Evolutionary conservation across 2,113 vertebrate genomes (phyloP).

Genomic region (Pelvicachromis taeniatus): DNA sequence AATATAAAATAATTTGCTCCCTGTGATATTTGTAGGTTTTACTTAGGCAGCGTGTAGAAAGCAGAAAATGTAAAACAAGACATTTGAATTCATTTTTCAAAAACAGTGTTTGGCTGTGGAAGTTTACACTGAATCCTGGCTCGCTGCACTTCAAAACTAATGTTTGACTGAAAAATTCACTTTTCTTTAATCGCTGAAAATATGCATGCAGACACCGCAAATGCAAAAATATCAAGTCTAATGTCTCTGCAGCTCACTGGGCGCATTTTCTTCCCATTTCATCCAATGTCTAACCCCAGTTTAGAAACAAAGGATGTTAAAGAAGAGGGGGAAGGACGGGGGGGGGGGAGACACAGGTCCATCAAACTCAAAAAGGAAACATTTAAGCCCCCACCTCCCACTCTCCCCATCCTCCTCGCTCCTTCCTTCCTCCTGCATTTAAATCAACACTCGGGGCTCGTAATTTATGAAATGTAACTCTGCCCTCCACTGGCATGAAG

Average conservation of each 20-base stretch:
- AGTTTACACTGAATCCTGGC: not conserved
- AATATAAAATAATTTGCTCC: not conserved
- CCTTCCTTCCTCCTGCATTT: slow-evolving; percentile 44
- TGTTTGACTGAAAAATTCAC: not conserved
- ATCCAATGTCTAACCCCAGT: not conserved
- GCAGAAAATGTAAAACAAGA: not conserved
- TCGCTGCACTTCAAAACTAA: not conserved
- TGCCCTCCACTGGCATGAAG: slow-evolving; percentile 94
- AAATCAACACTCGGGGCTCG: slow-evolving; percentile 64
- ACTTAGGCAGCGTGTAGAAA: not conserved
- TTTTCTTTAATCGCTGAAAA: not conserved
- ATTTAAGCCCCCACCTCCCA: slow-evolving; percentile 6
- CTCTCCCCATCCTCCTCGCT: not conserved
- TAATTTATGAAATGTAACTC: slow-evolving; percentile 88
- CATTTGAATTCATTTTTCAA: not conserved
- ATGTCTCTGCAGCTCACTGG: not conserved
- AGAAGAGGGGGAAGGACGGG: not conserved
- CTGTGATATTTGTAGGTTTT: not conserved
- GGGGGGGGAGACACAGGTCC: not conserved
- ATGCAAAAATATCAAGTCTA: not conserved
- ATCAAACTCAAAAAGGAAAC: slow-evolving; percentile 47
- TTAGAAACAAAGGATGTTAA: slow-evolving; percentile 20
- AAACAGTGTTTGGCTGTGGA: not conserved
- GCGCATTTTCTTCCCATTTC: not conserved
- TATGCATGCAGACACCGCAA: not conserved